Conservation (phyloP, 1,140 invertebrate species). For the Harpegnathos saltator region DNA sequence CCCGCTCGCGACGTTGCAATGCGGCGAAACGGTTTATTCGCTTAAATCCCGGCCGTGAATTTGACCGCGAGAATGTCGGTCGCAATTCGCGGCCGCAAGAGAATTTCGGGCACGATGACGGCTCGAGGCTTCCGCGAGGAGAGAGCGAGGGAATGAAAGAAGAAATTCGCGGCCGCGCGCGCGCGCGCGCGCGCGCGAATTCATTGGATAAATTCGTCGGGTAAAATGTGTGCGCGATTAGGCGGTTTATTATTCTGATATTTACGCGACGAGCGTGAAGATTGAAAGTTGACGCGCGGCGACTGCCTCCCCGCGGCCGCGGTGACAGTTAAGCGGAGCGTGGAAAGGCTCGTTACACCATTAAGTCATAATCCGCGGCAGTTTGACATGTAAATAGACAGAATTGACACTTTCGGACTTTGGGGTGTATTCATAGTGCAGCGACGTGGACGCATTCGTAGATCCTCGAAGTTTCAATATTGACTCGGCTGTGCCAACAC, state of each 20-base stretch:
- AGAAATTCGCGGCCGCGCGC: no score
- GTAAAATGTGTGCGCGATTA: no score
- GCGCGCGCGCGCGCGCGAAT: no score
- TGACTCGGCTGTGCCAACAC: conserved; percentile 46
- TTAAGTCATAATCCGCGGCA: conserved; percentile 39
- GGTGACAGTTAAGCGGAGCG: neutral
- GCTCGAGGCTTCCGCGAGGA: neutral
- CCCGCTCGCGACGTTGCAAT: conserved; percentile 1
- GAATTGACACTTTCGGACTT: conserved; percentile 56
- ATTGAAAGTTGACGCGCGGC: neutral
- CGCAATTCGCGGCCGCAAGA: neutral
- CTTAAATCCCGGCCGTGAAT: conserved; percentile 30
- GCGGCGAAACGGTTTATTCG: neutral
- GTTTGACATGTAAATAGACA: conserved; percentile 42
- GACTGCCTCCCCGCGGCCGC: neutral
- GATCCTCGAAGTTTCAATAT: conserved; percentile 44
- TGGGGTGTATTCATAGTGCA: neutral
- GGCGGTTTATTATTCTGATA: no score
- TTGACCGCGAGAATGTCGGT: neutral
- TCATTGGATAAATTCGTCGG: no score
- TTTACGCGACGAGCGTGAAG: neutral
- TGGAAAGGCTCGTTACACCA: conserved; percentile 40
- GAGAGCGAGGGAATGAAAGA: neutral
- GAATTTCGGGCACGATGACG: neutral
- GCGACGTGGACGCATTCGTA: conserved; percentile 32